Evolutionary conservation across 2,888 invertebrate genomes (phyloP).

Genomic region (Meteorus colon): DNA sequence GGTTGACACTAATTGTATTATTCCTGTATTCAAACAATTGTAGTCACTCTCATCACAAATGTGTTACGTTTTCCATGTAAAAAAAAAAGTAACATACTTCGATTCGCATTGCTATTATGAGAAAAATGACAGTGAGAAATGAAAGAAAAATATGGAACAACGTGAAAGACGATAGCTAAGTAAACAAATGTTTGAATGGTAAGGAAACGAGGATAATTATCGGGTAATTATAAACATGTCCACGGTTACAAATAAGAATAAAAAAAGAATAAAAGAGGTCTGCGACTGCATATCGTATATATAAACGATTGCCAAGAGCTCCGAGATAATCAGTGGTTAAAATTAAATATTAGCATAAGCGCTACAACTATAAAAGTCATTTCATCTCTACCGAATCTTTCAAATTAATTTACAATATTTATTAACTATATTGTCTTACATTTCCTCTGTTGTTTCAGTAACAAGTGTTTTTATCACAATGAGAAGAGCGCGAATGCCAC

Average conservation of each 20-base stretch:
- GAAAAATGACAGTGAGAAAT: neutral
- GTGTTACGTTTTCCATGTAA: too few relatives aligned
- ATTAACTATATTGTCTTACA: too few relatives aligned
- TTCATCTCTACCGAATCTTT: neutral
- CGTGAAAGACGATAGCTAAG: slow-evolving; percentile 3
- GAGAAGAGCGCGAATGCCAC: too few relatives aligned
- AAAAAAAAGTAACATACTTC: too few relatives aligned
- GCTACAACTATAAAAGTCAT: neutral
- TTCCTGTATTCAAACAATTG: too few relatives aligned
- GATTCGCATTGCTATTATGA: too few relatives aligned
- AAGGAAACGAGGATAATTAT: slow-evolving; percentile 6
- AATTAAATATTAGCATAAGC: neutral
- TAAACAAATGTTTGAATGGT: neutral
- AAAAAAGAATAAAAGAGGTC: neutral
- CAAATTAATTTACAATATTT: too few relatives aligned
- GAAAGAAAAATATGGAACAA: slow-evolving; percentile 6
- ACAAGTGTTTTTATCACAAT: neutral
- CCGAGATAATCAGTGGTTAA: neutral
- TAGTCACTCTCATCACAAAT: too few relatives aligned
- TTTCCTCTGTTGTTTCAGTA: too few relatives aligned
- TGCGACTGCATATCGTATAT: neutral
- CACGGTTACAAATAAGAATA: neutral
- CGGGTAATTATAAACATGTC: slow-evolving; percentile 9
- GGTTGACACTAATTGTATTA: too few relatives aligned
- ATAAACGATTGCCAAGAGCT: neutral